phyloP scores from a whole-genome alignment of 2,888 invertebrate genomes.

The Chelonus formosanus region DNA sequence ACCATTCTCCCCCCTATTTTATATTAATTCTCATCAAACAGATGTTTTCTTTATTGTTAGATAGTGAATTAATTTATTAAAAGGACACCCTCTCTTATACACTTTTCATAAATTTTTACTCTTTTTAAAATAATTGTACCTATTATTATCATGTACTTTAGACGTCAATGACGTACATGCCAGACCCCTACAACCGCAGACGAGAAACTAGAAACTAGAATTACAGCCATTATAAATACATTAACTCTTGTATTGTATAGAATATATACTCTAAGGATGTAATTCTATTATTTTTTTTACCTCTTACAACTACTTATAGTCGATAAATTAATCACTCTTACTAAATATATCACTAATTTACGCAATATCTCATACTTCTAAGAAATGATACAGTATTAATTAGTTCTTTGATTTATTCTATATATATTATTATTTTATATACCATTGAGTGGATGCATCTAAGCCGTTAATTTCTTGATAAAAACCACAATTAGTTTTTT shows the following conservation, averaged over 20 bases:
- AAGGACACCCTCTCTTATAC: not conserved
- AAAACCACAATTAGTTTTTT: not conserved
- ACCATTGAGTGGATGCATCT: too few relatives aligned
- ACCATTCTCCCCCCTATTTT: conserved; percentile 11
- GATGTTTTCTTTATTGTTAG: not conserved
- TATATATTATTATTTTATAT: too few relatives aligned
- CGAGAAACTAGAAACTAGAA: conserved; percentile 49
- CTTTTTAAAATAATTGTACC: conserved; percentile 10
- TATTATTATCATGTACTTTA: conserved; percentile 27
- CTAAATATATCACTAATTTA: conserved; percentile 9
- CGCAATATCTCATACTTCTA: not conserved
- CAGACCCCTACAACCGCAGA: conserved; percentile 23
- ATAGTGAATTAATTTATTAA: conserved; percentile 1
- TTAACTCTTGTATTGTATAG: conserved; percentile 49
- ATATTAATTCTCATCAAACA: conserved; percentile 6
- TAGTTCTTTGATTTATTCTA: too few relatives aligned
- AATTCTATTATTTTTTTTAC: conserved; percentile 11
- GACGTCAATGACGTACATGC: conserved; percentile 31
- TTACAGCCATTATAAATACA: conserved; percentile 60
- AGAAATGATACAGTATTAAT: too few relatives aligned
- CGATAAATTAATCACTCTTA: conserved; percentile 11
- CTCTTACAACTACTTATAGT: conserved; percentile 6
- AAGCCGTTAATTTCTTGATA: too few relatives aligned
- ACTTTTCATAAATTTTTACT: too few relatives aligned
- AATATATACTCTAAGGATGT: not conserved